Evolutionary conservation across 2,113 vertebrate species (phyloP).

Genomic region (Gambusia holbrooki): DNA sequence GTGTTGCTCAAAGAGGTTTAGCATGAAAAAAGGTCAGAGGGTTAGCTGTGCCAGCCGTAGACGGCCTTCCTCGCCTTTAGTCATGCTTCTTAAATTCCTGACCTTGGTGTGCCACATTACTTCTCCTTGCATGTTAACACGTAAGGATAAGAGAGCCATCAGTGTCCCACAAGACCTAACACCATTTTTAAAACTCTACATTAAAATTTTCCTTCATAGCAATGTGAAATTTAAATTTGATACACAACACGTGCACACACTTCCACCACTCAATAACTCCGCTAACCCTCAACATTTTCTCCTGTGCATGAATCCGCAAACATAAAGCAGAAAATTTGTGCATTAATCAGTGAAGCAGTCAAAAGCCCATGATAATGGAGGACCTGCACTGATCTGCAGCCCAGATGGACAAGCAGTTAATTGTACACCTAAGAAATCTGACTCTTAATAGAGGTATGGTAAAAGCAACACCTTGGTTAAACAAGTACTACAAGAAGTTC

Average conservation of each 20-base stretch:
- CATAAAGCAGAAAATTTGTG: conserved; percentile 3
- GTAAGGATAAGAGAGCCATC: conserved; percentile 10
- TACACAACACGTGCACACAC: neutral
- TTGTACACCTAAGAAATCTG: neutral
- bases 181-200: conserved; percentile 31
- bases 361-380: neutral
- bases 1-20: conserved; percentile 28
- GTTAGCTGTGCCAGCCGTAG: conserved; percentile 45
- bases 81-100: conserved; percentile 47
- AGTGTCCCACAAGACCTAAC: conserved; percentile 35
- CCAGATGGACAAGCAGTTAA: neutral
- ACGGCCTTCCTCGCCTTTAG: conserved; percentile 14
- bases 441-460: neutral
- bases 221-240: conserved; percentile 15
- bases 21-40: conserved; percentile 41
- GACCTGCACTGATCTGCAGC: neutral
- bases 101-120: conserved; percentile 26
- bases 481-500: neutral
- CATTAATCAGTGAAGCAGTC: neutral
- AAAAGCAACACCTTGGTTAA: neutral
- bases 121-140: conserved; percentile 41
- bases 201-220: conserved; percentile 35
- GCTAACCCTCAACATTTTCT: conserved; percentile 14
- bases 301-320: conserved; percentile 17
- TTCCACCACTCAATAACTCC: conserved; percentile 8